phyloP scores from a whole-genome alignment of 2,888 invertebrate species.

The Trichacis sp. region DNA sequence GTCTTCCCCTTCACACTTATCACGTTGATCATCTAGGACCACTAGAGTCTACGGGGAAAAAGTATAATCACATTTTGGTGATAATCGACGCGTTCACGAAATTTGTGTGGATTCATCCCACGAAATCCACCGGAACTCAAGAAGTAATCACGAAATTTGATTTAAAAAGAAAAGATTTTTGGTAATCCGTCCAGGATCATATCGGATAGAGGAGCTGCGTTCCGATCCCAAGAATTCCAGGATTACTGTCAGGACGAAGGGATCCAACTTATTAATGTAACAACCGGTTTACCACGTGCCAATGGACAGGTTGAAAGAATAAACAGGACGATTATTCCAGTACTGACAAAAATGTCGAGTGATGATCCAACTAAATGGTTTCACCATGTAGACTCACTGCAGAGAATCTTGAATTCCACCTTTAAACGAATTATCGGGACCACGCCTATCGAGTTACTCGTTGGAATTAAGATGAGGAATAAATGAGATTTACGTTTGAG shows the following conservation, averaged over 20 bases:
- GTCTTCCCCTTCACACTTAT: constrained; percentile 7
- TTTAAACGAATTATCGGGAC: neutral
- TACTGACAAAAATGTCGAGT: constrained; percentile 7
- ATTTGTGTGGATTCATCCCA: too few relatives aligned
- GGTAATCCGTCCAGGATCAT: too few relatives aligned
- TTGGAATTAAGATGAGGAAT: constrained; percentile 13
- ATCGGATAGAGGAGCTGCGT: too few relatives aligned
- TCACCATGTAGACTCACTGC: neutral
- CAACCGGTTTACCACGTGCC: too few relatives aligned
- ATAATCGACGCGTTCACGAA: neutral
- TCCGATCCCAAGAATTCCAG: too few relatives aligned
- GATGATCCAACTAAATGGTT: neutral
- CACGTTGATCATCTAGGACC: constrained; percentile 13
- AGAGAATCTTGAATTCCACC: constrained; percentile 5
- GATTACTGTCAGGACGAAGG: too few relatives aligned
- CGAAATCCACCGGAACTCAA: too few relatives aligned
- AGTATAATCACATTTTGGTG: constrained; percentile 11
- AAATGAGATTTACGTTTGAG: constrained; percentile 4
- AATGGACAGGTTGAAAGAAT: too few relatives aligned
- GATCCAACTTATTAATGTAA: too few relatives aligned
- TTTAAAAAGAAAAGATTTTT: constrained; percentile 49
- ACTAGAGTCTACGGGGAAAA: neutral
- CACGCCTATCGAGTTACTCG: constrained; percentile 4
- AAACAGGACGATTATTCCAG: constrained; percentile 2
- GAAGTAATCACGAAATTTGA: too few relatives aligned